Base-by-base conservation (phyloP, 1,140 invertebrate species). In the Coelopa frigida region DNA sequence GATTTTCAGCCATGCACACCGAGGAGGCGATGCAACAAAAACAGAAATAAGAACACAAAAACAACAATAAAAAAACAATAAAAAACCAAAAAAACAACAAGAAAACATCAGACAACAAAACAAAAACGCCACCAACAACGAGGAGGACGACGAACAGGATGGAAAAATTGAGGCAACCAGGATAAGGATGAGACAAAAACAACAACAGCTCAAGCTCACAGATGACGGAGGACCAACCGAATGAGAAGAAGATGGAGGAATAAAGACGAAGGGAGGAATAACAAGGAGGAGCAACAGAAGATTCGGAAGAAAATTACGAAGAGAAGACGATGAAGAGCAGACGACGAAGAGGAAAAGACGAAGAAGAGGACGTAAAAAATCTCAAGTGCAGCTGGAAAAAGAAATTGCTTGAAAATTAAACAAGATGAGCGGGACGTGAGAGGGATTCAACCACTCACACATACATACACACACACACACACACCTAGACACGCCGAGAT, bases 371-470 rank as follows among this genome's bases (percentile, higher is more conserved):
- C 27, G 27, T 29, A 14, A 14, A 29, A 10, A 8, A 29, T 8
- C 27, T 29, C 27, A 29, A 29, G 27, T 29, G 27, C 14, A 29
- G 27, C 14, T 29, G 20, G 21, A 40, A 15, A 42, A 38, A 15
- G 29, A 42, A 42, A 23, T 23, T 23, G 24, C 40, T 42, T 42
- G 40, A 42, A 42, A 23, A 20, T 42, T 42, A 42, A 23, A 14
- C 24, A 42, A 42, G 40, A 20, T 10, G 27, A 8, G 14, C n/a
- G n/a, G n/a, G n/a, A n/a, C n/a, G n/a, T n/a, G n/a, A n/a, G n/a
- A n/a, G 22, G 36, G 22, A 3, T 29, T 10, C 26, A 26, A 29
- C 24, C 18, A 29, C 40, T 27, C 22, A 42, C 40, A 42, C 40
- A 42, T 17, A 18, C n/a, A 11, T n/a, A 12, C 12, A 39, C 6